phyloP scores from a whole-genome alignment of 2,797 vertebrate species.

The Gymnoscopelus microlampas region DNA sequence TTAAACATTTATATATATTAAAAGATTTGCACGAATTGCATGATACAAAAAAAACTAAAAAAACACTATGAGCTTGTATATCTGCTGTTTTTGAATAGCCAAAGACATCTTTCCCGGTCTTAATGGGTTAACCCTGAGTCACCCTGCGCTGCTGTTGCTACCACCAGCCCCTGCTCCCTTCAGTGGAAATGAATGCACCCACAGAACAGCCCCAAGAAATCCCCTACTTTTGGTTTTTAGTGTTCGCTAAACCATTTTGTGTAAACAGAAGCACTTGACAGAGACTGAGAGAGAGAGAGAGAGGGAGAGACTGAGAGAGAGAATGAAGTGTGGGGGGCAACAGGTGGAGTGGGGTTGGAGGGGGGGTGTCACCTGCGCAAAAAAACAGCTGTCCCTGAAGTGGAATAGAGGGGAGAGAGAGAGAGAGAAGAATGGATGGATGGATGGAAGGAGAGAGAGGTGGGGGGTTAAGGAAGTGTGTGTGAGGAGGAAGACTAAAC shows the following conservation, averaged over 20 bases:
- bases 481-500: slow-evolving; percentile 65
- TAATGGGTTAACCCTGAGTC: slow-evolving; percentile 40
- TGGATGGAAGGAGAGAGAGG: background rate
- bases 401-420: slow-evolving; percentile 15
- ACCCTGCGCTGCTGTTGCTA: slow-evolving; percentile 23
- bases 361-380: slow-evolving; percentile 66
- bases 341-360: slow-evolving; percentile 21
- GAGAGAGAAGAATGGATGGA: slow-evolving; percentile 19
- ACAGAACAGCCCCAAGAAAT: slow-evolving; percentile 25
- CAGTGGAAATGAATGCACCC: slow-evolving; percentile 43
- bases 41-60: no score
- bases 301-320: background rate
- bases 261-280: slow-evolving; percentile 56
- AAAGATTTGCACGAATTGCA: no score
- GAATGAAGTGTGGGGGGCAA: slow-evolving; percentile 32
- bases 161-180: slow-evolving; percentile 20
- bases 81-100: no score
- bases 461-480: slow-evolving; percentile 13
- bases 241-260: slow-evolving; percentile 48
- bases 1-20: no score
- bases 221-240: slow-evolving; percentile 11
- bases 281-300: slow-evolving; percentile 3
- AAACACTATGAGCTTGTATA: no score
- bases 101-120: no score
- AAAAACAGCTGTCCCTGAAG: slow-evolving; percentile 61